Conservation (phyloP, 2,113 vertebrate genomes). For the Myotis brandtii region DNA sequence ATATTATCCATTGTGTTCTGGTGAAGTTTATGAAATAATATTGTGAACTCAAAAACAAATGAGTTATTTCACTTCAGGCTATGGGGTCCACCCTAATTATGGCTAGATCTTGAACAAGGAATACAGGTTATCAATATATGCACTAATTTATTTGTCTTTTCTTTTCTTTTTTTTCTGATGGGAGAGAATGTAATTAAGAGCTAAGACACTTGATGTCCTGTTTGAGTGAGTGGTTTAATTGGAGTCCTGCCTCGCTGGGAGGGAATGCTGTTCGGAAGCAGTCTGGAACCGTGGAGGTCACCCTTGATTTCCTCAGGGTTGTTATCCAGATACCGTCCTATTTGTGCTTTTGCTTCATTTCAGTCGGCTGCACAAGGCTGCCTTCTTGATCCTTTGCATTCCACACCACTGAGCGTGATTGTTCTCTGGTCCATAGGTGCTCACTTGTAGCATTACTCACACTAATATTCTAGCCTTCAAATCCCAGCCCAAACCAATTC, state of each 20-base stretch:
- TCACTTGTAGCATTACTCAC: neutral
- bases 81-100: neutral
- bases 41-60: neutral
- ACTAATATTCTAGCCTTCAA: neutral
- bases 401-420: neutral
- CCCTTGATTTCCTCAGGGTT: neutral
- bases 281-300: neutral
- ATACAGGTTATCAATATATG: neutral
- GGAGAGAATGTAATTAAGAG: neutral
- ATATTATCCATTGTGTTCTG: neutral
- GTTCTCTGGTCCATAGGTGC: neutral
- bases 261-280: neutral
- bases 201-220: neutral
- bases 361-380: slow-evolving; percentile 22
- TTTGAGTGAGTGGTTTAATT: neutral
- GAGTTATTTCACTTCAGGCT: neutral
- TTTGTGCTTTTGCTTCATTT: neutral
- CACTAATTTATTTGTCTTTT: slow-evolving; percentile 20
- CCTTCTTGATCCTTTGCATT: slow-evolving; percentile 15
- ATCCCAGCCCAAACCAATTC: neutral
- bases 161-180: neutral
- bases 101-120: neutral
- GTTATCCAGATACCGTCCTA: neutral
- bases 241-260: neutral
- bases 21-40: slow-evolving; percentile 31